These are phyloP conservation scores for Cavia porcellus DNA, from an alignment of 2,113 vertebrate genomes.

Conservation along the genomic window DNA sequence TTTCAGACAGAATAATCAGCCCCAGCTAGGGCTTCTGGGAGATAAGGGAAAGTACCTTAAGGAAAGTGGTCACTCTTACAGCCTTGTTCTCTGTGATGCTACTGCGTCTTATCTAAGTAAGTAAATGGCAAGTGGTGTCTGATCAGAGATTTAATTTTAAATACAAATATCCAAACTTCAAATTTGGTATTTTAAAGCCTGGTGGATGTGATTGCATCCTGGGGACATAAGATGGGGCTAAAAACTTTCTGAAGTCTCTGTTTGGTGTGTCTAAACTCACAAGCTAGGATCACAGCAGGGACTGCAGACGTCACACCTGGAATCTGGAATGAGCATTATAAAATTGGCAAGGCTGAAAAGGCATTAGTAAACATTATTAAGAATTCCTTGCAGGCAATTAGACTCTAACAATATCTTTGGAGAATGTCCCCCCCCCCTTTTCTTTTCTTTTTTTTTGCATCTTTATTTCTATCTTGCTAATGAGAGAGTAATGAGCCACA, in stretches of 20 bases:
- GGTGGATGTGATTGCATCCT: slow-evolving; percentile 86
- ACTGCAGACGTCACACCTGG: slow-evolving; percentile 88
- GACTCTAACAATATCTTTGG: slow-evolving; percentile 89
- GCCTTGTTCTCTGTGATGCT: background rate
- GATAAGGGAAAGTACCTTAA: background rate
- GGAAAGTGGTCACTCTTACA: background rate
- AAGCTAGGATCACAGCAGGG: slow-evolving; percentile 86
- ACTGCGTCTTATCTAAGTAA: slow-evolving; percentile 2
- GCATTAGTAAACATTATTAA: slow-evolving; percentile 92
- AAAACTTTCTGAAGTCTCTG: slow-evolving; percentile 86
- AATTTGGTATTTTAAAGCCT: slow-evolving; percentile 76
- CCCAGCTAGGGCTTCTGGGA: slow-evolving; percentile 55
- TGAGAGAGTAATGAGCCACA: slow-evolving; percentile 91
- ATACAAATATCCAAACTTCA: slow-evolving; percentile 55
- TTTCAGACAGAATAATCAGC: slow-evolving; percentile 75
- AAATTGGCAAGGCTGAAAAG: slow-evolving; percentile 89
- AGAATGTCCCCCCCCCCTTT: slow-evolving; percentile 71
- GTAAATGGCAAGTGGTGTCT: slow-evolving; percentile 63
- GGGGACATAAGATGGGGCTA: slow-evolving; percentile 90
- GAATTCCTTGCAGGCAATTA: slow-evolving; percentile 91
- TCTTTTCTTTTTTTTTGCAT: slow-evolving; percentile 78
- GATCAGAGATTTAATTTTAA: slow-evolving; percentile 75
- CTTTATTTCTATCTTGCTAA: slow-evolving; percentile 91
- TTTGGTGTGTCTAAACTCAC: slow-evolving; percentile 82
- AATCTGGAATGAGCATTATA: slow-evolving; percentile 87